A percentile compares a stretch with the other conserved stretches of the same genome.
Conservation (phyloP, 2,888 invertebrate species). For the Agrilus mali region DNA sequence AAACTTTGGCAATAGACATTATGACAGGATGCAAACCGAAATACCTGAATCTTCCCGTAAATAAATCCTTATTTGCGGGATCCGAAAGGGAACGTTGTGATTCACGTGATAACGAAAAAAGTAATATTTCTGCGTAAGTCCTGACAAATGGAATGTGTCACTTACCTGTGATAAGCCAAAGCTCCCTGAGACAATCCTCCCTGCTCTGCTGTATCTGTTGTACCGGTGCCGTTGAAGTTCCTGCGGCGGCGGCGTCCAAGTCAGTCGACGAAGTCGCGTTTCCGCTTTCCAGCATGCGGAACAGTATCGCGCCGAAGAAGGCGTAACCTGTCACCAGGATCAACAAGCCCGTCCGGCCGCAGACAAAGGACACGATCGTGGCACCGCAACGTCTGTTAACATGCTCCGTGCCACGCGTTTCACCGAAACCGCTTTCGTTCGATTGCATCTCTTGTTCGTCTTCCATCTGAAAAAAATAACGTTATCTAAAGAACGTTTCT, state of each 20-base stretch:
- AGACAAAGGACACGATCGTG: conserved; percentile 28
- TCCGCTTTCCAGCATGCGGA: conserved; percentile 29
- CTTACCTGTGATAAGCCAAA: conserved; percentile 72
- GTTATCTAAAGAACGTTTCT: not conserved
- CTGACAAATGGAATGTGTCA: conserved; percentile 2
- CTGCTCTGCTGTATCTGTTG: conserved; percentile 27
- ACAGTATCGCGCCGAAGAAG: conserved; percentile 30
- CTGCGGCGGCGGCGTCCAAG: conserved; percentile 13
- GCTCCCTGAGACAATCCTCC: conserved; percentile 49
- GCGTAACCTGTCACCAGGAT: conserved; percentile 30
- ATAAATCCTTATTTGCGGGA: too few species aligned
- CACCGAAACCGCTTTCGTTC: not conserved
- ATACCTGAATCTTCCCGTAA: too few species aligned
- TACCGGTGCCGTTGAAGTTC: too few species aligned
- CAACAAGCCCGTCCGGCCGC: conserved; percentile 28
- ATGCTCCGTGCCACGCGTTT: conserved; percentile 8
- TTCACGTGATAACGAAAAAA: too few species aligned
- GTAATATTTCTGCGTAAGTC: too few species aligned
- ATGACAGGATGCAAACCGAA: too few species aligned
- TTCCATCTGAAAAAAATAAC: conserved; percentile 25
- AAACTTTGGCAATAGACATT: too few species aligned
- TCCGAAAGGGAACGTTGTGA: too few species aligned
- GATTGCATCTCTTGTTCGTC: conserved; percentile 8
- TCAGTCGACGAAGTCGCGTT: conserved; percentile 15
- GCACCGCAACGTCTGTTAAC: conserved; percentile 8